Conservation (phyloP, 2,888 invertebrate genomes). For the Leptothorax acervorum region DNA sequence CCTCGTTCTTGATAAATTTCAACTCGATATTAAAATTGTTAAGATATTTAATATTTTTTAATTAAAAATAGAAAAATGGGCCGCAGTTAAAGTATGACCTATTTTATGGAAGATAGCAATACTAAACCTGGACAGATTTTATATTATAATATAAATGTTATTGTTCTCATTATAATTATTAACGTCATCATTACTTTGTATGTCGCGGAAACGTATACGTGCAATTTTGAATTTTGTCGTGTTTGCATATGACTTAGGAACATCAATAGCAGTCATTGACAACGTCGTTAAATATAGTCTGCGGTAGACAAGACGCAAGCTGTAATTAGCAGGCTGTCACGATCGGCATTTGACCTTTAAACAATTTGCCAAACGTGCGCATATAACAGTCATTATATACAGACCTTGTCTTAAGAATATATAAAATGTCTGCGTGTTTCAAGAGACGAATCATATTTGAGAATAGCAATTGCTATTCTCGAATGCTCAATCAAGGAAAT, state of each 20-base stretch:
- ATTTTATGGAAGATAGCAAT: neutral
- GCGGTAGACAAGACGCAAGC: constrained; percentile 46
- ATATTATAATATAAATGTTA: neutral
- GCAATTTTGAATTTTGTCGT: constrained; percentile 1
- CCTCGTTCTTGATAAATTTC: neutral
- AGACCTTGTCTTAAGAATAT: constrained; percentile 42
- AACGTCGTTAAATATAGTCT: constrained; percentile 58
- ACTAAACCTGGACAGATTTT: neutral
- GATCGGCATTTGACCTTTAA: constrained; percentile 69
- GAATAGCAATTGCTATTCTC: constrained; percentile 1
- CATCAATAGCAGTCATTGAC: constrained; percentile 54
- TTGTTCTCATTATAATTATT: neutral
- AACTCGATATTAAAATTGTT: neutral
- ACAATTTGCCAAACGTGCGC: constrained; percentile 63
- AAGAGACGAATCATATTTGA: constrained; percentile 34
- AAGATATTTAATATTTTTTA: neutral
- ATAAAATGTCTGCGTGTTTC: constrained; percentile 49
- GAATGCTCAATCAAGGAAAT: constrained; percentile 23
- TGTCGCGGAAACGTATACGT: neutral
- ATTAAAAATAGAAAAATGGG: neutral
- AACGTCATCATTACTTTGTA: neutral
- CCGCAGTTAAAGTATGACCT: too few species aligned
- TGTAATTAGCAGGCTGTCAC: constrained; percentile 59
- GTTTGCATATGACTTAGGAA: constrained; percentile 17
- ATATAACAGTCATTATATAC: constrained; percentile 8